These are phyloP conservation scores for Fringilla coelebs DNA, from an alignment of 2,797 vertebrate species.

Conservation along the genomic window DNA sequence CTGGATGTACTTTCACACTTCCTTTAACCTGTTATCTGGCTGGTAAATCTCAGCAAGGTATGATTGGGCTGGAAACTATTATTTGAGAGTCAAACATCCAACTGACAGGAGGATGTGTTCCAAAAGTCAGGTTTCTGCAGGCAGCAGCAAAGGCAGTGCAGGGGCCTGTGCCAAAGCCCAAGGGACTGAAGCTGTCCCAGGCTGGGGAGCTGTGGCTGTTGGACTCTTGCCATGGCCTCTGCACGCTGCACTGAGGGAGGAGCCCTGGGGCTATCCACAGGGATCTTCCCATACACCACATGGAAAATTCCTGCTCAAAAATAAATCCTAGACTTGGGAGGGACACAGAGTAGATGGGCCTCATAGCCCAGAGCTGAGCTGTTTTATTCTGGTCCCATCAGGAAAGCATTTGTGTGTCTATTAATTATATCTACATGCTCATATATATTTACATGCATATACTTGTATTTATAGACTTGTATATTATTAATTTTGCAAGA, in stretches of 20 bases:
- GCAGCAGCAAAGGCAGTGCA: not conserved
- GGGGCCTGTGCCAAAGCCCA: not conserved
- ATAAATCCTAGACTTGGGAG: not conserved
- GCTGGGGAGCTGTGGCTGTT: not conserved
- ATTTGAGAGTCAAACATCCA: not conserved
- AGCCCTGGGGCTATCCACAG: not conserved
- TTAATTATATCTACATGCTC: not conserved
- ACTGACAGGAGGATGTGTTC: not conserved
- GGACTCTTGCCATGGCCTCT: not conserved
- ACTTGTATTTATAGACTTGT: not conserved
- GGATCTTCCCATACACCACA: not conserved
- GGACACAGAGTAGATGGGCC: not conserved
- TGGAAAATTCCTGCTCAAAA: conserved; percentile 15
- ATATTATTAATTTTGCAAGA: not conserved
- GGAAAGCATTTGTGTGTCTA: not conserved
- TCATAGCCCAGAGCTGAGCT: not conserved
- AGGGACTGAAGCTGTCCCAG: not conserved
- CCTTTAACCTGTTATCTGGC: not conserved
- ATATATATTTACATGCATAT: not conserved
- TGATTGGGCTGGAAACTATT: conserved; percentile 19
- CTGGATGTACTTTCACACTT: not conserved
- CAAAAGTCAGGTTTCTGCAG: conserved; percentile 58
- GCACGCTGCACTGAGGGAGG: not conserved
- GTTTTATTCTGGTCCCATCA: not conserved
- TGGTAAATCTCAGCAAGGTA: conserved; percentile 10